Base-by-base conservation (phyloP, 1,140 invertebrate genomes). In the Aphaenogaster ashmeadi region DNA sequence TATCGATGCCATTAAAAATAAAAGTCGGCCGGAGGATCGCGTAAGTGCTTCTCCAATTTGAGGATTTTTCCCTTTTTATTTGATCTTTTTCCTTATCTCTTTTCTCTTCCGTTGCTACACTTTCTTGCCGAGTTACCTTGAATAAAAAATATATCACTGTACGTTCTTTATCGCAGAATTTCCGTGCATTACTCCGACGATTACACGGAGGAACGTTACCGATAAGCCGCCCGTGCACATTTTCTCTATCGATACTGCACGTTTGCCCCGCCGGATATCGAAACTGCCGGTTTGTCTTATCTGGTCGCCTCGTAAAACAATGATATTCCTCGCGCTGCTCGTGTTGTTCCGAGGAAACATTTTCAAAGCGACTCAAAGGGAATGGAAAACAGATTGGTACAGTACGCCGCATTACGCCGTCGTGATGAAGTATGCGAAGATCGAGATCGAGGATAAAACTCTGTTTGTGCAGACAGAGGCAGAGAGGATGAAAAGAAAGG, bases 1-100 rank as follows among this genome's bases (percentile, higher is more conserved):
- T 79, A 86, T 90, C 91, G 91, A 92, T 90, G 87, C 85, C 89
- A 92, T 92, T 92, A 92, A 92, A 90, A 90, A 92, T 91, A 91
- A 90, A 91, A 90, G 80, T 87, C 86, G 54, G 62, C 74, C 52
- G 86, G 85, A 86, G 69, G 64, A 86, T 88, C 72, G 74, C 75
- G 54, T 58, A 64, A 86, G 38, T 67, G 86, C 83, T 87, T 81
- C 86, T 87, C 77, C 72, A 87, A 91, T 87, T 90, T 91, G 52
- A 60, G 41, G 52, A 81, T 87, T 64, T 27, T 87, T 83, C 78
- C 9, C 41, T 72, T 88, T 79, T 60, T 77, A 75, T 88, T 81
- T 80, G 62, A 81, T 69, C 77, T 74, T 80, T 64, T 52, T 36
- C 21, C 78, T 86, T 75, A 69, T 74, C 56, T 38, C 62, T 36